phyloP scores from a whole-genome alignment of 2,113 vertebrate species.

The Anas platyrhynchos region DNA sequence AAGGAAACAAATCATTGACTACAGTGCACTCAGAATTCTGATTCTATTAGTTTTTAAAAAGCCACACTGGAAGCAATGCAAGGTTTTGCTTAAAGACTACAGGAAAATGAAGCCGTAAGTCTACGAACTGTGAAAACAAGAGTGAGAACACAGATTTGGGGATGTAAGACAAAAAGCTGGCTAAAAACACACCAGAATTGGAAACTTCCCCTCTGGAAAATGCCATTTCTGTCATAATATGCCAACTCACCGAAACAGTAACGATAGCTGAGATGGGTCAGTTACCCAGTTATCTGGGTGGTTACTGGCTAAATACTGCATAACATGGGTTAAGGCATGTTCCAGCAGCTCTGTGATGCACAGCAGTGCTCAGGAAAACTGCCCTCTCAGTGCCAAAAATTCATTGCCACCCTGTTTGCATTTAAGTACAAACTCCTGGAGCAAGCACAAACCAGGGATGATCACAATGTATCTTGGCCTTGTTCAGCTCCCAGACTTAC shows the following conservation, averaged over 20 bases:
- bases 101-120: not conserved
- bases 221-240: not conserved
- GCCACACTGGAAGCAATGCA: not conserved
- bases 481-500: not conserved
- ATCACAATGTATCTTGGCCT: not conserved
- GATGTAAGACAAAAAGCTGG: not conserved
- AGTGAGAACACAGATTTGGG: not conserved
- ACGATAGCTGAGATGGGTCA: not conserved
- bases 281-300: not conserved
- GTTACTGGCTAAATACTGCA: not conserved
- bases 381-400: not conserved
- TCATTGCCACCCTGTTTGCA: not conserved
- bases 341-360: not conserved
- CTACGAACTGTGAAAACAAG: not conserved
- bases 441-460: not conserved
- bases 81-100: not conserved
- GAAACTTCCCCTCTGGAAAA: not conserved
- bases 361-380: not conserved
- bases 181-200: not conserved
- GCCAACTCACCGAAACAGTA: not conserved
- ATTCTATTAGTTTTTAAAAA: not conserved
- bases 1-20: not conserved
- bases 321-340: not conserved
- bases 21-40: not conserved
- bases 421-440: not conserved